A percentile compares a stretch with the other conserved stretches of the same genome.
Evolutionary conservation across 2,797 vertebrate species (phyloP).

Genomic region (Notamacropus eugenii): DNA sequence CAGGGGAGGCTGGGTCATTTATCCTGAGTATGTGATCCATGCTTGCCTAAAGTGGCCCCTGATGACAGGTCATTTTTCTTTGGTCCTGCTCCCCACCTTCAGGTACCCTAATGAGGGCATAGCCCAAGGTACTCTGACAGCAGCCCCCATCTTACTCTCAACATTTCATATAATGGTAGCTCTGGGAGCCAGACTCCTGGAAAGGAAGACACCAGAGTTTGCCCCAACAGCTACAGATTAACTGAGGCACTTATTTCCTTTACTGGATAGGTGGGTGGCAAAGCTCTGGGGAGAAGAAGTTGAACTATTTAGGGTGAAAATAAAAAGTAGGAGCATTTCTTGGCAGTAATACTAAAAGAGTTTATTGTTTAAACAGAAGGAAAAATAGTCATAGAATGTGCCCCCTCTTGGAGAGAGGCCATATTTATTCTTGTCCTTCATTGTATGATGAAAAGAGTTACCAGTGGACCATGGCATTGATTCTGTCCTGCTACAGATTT

Average conservation of each 20-base stretch:
- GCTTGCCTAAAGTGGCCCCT: neutral
- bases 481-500: neutral
- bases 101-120: neutral
- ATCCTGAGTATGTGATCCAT: neutral
- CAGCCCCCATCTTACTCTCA: neutral
- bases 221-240: neutral
- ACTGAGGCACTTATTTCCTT: neutral
- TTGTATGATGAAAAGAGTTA: neutral
- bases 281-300: neutral
- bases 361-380: neutral
- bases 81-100: neutral
- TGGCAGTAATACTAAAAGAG: neutral
- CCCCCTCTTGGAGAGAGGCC: neutral
- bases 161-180: neutral
- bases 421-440: neutral
- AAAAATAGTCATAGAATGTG: neutral
- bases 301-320: neutral
- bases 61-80: neutral
- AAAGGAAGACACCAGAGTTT: neutral
- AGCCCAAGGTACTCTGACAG: neutral
- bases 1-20: neutral
- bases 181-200: neutral
- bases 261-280: neutral
- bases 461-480: neutral
- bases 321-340: neutral